Conservation (phyloP, 2,113 vertebrate species). For the Athene noctua region DNA sequence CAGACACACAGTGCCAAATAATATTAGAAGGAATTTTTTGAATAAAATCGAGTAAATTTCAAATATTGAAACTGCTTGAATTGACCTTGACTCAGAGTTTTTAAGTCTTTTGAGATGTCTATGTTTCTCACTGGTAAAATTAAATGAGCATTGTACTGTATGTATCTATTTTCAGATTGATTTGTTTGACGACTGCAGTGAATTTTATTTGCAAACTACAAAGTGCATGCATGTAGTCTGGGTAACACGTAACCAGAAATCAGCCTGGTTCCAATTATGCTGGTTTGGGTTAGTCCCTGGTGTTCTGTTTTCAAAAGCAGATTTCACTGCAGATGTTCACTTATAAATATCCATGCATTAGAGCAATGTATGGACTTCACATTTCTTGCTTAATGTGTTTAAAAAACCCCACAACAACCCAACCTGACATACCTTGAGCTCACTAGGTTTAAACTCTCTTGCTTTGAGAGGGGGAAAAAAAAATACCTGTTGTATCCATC, state of each 20-base stretch:
- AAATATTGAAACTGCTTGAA: neutral
- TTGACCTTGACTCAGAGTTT: neutral
- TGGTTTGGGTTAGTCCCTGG: neutral
- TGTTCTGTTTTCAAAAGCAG: neutral
- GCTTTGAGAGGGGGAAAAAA: neutral
- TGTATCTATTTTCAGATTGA: neutral
- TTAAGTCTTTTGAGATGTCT: neutral
- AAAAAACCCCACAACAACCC: rapidly evolving
- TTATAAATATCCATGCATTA: neutral
- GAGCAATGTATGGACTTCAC: neutral
- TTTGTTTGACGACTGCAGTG: neutral
- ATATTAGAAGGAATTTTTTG: neutral
- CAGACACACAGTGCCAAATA: neutral
- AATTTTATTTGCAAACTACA: neutral
- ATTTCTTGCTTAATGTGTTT: neutral
- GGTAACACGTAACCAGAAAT: neutral
- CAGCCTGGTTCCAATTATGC: neutral
- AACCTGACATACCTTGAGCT: neutral
- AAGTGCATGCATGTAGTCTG: neutral
- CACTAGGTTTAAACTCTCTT: neutral
- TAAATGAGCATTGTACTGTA: neutral
- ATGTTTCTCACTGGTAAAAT: neutral
- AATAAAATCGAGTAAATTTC: neutral
- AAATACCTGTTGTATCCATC: neutral
- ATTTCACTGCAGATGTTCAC: neutral